A percentile compares a stretch with the other conserved stretches of the same genome.
Conservation (phyloP, 2,888 invertebrate species). For the Sinotaia quadrata region DNA sequence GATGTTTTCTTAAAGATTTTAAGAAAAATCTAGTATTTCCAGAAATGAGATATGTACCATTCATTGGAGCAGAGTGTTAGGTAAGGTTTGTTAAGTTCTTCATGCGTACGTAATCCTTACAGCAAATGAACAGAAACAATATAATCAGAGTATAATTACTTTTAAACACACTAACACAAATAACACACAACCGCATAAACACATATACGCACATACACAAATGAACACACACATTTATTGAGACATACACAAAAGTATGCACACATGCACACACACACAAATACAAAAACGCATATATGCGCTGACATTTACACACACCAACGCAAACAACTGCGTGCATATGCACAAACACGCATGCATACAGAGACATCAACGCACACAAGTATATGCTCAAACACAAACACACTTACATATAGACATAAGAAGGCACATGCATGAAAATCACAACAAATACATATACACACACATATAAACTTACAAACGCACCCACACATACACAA, state of each 20-base stretch:
- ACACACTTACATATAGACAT: not conserved
- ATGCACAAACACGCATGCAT: not conserved
- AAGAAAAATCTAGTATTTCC: no score
- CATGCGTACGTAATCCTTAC: no score
- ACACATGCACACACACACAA: not conserved
- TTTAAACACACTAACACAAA: not conserved
- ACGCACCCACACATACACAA: conserved; percentile 1
- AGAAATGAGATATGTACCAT: no score
- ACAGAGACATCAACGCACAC: not conserved
- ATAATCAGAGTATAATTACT: no score
- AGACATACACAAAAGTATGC: not conserved
- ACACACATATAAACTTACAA: not conserved
- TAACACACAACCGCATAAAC: not conserved
- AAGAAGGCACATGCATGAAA: not conserved
- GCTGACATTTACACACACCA: not conserved
- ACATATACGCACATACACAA: conserved; percentile 4
- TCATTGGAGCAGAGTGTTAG: no score
- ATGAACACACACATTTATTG: not conserved
- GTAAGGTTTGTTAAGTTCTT: no score
- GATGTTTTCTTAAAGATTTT: no score
- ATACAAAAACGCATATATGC: conserved; percentile 1
- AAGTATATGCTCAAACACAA: not conserved
- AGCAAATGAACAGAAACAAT: no score
- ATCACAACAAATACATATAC: not conserved
- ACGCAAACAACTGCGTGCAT: not conserved